phyloP scores from a whole-genome alignment of 2,797 vertebrate species.

The Benthosema pterotum region DNA sequence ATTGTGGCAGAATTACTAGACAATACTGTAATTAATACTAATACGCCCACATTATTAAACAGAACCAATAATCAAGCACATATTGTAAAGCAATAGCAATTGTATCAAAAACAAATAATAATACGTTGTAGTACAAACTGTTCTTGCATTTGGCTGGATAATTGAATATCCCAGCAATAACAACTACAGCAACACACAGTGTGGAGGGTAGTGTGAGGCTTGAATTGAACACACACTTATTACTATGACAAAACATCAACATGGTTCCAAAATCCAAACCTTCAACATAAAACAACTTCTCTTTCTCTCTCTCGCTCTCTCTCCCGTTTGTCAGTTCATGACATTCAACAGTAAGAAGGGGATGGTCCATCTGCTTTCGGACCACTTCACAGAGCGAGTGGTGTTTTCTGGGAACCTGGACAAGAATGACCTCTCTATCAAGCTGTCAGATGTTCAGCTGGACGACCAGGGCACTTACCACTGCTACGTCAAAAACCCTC shows the following conservation, averaged over 20 bases:
- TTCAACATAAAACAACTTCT: neutral
- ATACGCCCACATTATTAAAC: neutral
- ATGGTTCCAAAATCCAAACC: neutral
- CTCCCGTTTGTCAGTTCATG: constrained; percentile 83
- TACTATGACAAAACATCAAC: neutral
- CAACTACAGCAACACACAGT: no score
- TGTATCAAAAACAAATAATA: no score
- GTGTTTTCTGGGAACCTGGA: constrained; percentile 90
- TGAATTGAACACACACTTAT: no score
- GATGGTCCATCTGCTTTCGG: constrained; percentile 82
- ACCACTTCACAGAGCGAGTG: constrained; percentile 88
- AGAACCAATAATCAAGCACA: no score
- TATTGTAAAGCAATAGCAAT: no score
- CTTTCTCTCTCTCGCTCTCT: neutral
- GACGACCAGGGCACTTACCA: constrained; percentile 90
- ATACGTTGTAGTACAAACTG: no score
- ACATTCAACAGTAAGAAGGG: constrained; percentile 83
- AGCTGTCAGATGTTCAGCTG: constrained; percentile 86
- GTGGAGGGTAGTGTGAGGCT: no score
- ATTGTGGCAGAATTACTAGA: no score
- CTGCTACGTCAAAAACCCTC: constrained; percentile 93
- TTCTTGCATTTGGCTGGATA: no score
- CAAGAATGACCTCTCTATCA: constrained; percentile 93
- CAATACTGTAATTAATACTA: no score
- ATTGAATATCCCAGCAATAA: no score